Evolutionary conservation across 30 jellyfish, hydroid and myxozoan species (phyloP).

Genomic region (Aurelia aurita): DNA sequence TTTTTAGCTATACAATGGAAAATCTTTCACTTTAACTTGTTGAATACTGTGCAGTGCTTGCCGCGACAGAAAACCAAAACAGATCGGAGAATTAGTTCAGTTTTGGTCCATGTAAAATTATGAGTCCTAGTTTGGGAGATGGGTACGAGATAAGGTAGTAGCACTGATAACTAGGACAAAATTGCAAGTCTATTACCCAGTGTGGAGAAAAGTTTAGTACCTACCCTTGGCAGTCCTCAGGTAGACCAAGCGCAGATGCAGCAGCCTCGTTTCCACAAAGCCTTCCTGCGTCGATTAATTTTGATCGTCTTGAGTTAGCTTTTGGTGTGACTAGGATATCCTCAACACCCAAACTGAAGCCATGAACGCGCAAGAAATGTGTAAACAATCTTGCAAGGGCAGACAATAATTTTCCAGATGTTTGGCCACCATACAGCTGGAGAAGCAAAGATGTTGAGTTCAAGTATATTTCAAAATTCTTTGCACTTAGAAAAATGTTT

Average conservation of each 20-base stretch:
- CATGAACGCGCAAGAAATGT: constrained; percentile 80
- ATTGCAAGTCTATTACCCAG: no score
- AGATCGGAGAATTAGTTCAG: no score
- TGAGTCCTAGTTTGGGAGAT: no score
- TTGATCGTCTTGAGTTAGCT: constrained; percentile 81
- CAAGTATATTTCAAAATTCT: no score
- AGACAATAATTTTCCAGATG: constrained; percentile 87
- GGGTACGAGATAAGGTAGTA: no score
- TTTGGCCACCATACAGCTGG: constrained; percentile 96
- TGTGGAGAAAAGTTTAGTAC: background rate
- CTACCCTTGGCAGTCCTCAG: constrained; percentile 40
- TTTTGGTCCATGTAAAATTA: no score
- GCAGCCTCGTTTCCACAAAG: constrained; percentile 96
- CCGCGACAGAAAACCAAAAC: no score
- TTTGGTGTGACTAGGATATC: constrained; percentile 87
- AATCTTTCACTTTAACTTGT: no score
- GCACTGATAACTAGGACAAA: no score
- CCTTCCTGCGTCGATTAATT: constrained; percentile 81
- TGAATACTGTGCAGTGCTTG: no score
- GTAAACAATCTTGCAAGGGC: constrained; percentile 95
- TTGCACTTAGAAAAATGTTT: no score
- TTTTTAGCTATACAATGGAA: no score
- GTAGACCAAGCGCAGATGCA: constrained; percentile 86
- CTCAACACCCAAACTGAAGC: constrained; percentile 98
- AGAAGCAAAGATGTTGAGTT: background rate